A percentile compares a stretch with the other conserved stretches of the same genome.
Evolutionary conservation across 2,113 vertebrate species (phyloP).

Genomic region (Diglossa brunneiventris): DNA sequence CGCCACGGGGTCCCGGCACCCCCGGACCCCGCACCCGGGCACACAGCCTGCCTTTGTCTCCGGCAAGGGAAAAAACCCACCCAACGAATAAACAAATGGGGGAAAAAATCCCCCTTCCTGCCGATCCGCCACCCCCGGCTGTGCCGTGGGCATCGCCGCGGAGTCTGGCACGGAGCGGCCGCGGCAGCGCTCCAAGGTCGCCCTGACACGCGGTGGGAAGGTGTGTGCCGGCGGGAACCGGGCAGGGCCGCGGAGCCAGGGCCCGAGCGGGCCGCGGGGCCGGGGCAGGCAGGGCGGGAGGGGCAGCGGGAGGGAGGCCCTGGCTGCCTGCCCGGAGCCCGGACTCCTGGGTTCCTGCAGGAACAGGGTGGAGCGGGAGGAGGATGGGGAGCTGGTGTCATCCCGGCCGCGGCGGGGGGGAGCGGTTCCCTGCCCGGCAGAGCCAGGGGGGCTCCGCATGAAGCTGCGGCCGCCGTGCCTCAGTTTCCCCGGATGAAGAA

Average conservation of each 20-base stretch:
- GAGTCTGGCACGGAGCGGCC: not conserved
- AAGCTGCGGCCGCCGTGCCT: not conserved
- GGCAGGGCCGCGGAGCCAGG: not conserved
- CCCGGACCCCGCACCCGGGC: not conserved
- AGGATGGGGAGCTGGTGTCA: slow-evolving; percentile 48
- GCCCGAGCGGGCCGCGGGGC: not conserved
- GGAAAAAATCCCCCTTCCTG: not conserved
- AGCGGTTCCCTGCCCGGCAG: not conserved
- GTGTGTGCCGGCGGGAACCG: not conserved
- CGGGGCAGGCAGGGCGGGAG: not conserved
- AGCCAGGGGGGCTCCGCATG: accelerated
- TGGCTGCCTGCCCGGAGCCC: slow-evolving; percentile 31
- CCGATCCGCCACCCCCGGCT: not conserved
- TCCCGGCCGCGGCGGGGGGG: not conserved
- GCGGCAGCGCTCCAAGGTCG: slow-evolving; percentile 44
- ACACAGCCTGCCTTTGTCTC: not conserved
- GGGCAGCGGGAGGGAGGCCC: slow-evolving; percentile 7
- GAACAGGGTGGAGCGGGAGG: slow-evolving; percentile 61
- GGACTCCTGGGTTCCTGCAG: slow-evolving; percentile 51
- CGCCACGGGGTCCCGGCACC: not conserved
- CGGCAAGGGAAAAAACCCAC: not conserved
- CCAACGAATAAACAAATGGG: not conserved
- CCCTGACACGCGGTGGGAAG: slow-evolving; percentile 49
- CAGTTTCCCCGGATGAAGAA: not conserved
- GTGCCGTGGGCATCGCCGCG: not conserved